Evolutionary conservation across 30 jellyfish, hydroid and myxozoan species (phyloP).

Genomic region (Chrysaora quinquecirrha): DNA sequence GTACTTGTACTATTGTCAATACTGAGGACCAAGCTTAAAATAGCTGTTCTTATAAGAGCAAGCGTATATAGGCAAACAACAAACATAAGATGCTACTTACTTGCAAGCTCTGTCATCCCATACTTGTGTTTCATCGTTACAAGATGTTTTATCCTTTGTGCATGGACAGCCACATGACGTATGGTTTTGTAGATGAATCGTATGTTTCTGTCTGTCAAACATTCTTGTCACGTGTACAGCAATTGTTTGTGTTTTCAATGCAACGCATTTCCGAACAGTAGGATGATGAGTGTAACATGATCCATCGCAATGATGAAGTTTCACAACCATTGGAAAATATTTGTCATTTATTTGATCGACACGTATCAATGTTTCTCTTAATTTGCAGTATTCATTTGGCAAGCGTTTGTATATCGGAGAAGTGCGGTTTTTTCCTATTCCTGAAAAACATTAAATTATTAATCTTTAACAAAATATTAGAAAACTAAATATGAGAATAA

Average conservation of each 20-base stretch:
- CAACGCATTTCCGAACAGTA: slow-evolving; percentile 25
- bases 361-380: slow-evolving; percentile 44
- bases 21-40: too few species aligned
- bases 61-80: too few species aligned
- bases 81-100: slow-evolving; percentile 8
- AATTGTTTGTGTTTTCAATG: slow-evolving; percentile 9
- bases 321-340: slow-evolving; percentile 58
- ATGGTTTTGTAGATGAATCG: slow-evolving; percentile 33
- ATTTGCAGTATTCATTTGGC: slow-evolving; percentile 33
- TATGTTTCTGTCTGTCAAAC: neutral
- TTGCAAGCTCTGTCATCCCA: slow-evolving; percentile 42
- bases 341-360: slow-evolving; percentile 26
- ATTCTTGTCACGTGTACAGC: slow-evolving; percentile 24
- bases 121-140: slow-evolving; percentile 33
- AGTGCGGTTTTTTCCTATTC: neutral
- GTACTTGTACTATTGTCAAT: too few species aligned
- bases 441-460: too few species aligned
- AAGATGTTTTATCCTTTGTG: slow-evolving; percentile 9
- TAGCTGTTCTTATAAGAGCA: too few species aligned
- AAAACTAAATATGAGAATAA: too few species aligned
- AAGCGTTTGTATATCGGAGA: neutral
- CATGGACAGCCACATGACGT: slow-evolving; percentile 66
- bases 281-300: slow-evolving; percentile 39
- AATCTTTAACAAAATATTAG: too few species aligned
- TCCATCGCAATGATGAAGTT: slow-evolving; percentile 59